Evolutionary conservation across 2,888 invertebrate species (phyloP).

Genomic region (Hemithea aestivaria): DNA sequence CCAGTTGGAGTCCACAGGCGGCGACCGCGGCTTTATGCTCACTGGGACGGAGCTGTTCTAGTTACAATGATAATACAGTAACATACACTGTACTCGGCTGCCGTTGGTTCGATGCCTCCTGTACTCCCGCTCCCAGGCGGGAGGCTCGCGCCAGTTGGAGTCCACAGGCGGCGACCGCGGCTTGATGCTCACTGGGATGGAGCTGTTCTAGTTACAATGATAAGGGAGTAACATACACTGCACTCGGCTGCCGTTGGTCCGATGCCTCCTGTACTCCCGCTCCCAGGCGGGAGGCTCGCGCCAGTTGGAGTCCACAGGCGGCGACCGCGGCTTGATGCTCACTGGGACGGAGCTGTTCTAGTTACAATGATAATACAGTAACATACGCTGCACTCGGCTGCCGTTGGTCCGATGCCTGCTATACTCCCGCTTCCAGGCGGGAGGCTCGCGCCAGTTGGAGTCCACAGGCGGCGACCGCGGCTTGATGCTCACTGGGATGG

Average conservation of each 20-base stretch:
- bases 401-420: no score
- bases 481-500: no score
- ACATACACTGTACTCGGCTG: conserved; percentile 93
- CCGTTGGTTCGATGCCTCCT: conserved; percentile 88
- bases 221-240: conserved; percentile 95
- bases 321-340: no score
- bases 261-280: conserved; percentile 86
- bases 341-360: no score
- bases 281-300: conserved; percentile 85
- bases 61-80: no score
- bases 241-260: conserved; percentile 91
- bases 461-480: no score
- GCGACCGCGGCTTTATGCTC: conserved; percentile 76
- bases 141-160: conserved; percentile 81
- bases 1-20: conserved; percentile 31
- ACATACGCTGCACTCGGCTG: no score
- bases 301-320: conserved; percentile 76
- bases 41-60: conserved; percentile 84
- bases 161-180: conserved; percentile 68
- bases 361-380: no score
- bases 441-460: conserved; percentile 16
- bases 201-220: conserved; percentile 82
- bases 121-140: conserved; percentile 89
- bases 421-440: no score
- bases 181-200: conserved; percentile 82